Conservation (phyloP, 2,797 vertebrate genomes). For the Nothura maculosa region DNA sequence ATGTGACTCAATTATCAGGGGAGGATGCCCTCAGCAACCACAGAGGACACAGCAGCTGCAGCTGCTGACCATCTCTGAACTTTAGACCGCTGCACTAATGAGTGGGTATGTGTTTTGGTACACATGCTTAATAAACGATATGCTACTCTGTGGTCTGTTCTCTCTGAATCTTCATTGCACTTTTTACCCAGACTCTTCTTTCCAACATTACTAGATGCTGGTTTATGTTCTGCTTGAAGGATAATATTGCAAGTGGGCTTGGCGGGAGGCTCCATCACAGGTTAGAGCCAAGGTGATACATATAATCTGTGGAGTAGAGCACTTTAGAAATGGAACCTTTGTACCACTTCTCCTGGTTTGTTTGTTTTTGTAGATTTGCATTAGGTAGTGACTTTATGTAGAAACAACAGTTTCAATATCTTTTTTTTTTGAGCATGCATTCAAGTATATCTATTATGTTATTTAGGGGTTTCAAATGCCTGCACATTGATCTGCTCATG, state of each 20-base stretch:
- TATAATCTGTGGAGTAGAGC: background rate
- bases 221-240: background rate
- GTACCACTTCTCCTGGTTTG: background rate
- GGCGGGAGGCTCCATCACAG: background rate
- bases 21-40: background rate
- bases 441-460: constrained; percentile 10
- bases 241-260: background rate
- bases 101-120: background rate
- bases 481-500: constrained; percentile 24
- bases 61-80: background rate
- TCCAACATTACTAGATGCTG: background rate
- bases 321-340: background rate
- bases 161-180: background rate
- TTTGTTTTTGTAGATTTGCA: background rate
- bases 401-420: background rate
- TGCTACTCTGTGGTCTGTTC: background rate
- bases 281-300: background rate
- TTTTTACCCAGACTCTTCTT: background rate
- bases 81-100: background rate
- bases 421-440: background rate
- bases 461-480: constrained; percentile 53
- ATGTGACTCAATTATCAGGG: background rate
- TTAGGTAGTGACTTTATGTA: background rate
- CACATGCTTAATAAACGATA: background rate
- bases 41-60: background rate